Evolutionary conservation across 2,797 vertebrate genomes (phyloP).

Genomic region (Triplophysa yarkandensis): DNA sequence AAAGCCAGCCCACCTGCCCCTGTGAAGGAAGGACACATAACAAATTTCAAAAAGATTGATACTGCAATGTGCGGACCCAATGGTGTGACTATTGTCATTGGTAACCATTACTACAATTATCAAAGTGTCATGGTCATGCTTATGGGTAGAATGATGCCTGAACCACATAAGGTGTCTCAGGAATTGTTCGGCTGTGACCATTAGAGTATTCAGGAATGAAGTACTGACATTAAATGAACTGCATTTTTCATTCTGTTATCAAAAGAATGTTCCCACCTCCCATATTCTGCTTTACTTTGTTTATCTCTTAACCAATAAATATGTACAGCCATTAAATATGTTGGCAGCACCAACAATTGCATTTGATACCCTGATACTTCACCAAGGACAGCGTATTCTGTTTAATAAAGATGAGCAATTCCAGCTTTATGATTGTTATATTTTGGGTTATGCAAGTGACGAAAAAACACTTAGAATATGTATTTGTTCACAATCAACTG

Average conservation of each 20-base stretch:
- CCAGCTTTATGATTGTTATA: not conserved
- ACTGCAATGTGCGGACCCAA: slow-evolving; percentile 61
- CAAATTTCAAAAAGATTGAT: slow-evolving; percentile 57
- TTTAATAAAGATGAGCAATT: slow-evolving; percentile 42
- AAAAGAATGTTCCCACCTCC: slow-evolving; percentile 45
- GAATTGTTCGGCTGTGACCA: slow-evolving; percentile 72
- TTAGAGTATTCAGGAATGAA: slow-evolving; percentile 47
- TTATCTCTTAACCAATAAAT: slow-evolving; percentile 6
- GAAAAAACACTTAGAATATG: too few relatives aligned
- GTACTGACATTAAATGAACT: not conserved
- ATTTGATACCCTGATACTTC: not conserved
- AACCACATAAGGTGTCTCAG: slow-evolving; percentile 56
- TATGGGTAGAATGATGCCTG: slow-evolving; percentile 30
- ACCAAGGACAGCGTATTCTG: slow-evolving; percentile 7
- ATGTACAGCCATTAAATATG: not conserved
- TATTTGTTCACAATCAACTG: too few relatives aligned
- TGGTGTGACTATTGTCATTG: slow-evolving; percentile 62
- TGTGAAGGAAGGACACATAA: slow-evolving; percentile 14
- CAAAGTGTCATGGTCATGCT: not conserved
- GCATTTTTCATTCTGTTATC: slow-evolving; percentile 4
- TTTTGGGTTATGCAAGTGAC: not conserved
- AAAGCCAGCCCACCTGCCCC: slow-evolving; percentile 46
- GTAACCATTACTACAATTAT: slow-evolving; percentile 67
- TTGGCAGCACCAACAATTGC: slow-evolving; percentile 1
- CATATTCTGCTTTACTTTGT: slow-evolving; percentile 4